Evolutionary conservation across 2,797 vertebrate genomes (phyloP), one percentile per base, ranked within the genome.

Genomic region (Podarcis lilfordi): DNA sequence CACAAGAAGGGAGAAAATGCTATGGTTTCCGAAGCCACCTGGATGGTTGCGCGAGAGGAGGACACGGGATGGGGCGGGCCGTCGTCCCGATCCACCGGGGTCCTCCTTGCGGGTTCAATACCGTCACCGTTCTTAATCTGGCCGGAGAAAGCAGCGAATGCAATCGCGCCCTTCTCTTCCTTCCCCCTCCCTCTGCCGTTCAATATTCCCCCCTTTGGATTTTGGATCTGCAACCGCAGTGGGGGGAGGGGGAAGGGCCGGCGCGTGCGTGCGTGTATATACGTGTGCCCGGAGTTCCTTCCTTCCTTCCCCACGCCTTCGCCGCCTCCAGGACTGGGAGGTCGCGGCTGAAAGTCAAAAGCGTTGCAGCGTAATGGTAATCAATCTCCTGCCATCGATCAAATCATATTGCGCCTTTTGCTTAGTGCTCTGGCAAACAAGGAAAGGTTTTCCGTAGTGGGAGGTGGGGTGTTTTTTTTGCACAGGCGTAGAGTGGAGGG

Each of bases 271-370:
- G 66, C 2, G 23, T 25, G 8, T 69, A 9, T 27, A 9, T 29
- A 23, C 17, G 21, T 64, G 61, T 19, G 61, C 50, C 50, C 21
- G 69, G 32, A 17, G 5, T 23, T 68, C 91, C 32, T 43, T 43
- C 40, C 7, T 75, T 35, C 43, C 43, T 76, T 35, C 64, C 90
- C 88, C 91, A 91, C 89, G 91, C 93, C 89, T 75, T 87, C 68
- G 93, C 92, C 80, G 88, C 86, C 50, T 87, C 88, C 88, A 80
- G 74, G 69, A 76, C 19, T 69, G 88, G 0, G 94, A 95, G 96
- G 95, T 95, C 95, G 85, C 77, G 86, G 94, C 88, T 96, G 95
- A 96, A 96, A 96, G 96, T 96, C 96, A 96, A 94, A 93, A 95
- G 91, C 93, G 91, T 94, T 95, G 96, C 96, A 92, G 95, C 87